Conservation (phyloP, 2,113 vertebrate genomes). For the Muscicapa adusta region DNA sequence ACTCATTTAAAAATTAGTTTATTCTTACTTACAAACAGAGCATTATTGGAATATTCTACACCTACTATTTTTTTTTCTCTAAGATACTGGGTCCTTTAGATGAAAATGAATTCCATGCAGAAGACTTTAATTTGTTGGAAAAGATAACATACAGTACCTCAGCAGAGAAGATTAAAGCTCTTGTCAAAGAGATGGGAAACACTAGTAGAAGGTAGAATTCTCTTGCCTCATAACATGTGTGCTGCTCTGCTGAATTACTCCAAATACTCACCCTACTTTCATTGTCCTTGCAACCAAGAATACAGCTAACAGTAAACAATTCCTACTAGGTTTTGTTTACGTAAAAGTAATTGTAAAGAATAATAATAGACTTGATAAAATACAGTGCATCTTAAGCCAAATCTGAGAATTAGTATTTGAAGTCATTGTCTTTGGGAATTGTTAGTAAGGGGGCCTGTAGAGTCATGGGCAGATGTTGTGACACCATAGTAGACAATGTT, state of each 20-base stretch:
- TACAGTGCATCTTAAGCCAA: neutral
- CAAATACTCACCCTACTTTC: neutral
- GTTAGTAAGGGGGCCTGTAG: neutral
- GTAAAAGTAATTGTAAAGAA: neutral
- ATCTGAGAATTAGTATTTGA: neutral
- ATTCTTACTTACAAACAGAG: neutral
- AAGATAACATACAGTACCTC: conserved; percentile 82
- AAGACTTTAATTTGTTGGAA: conserved; percentile 92
- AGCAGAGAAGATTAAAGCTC: conserved; percentile 82
- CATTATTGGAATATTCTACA: neutral
- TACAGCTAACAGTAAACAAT: neutral
- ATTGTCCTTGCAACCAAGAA: neutral
- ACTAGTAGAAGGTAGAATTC: conserved; percentile 70
- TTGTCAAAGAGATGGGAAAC: conserved; percentile 84
- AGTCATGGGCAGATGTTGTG: neutral
- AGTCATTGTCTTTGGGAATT: neutral
- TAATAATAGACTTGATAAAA: neutral
- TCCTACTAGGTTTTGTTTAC: neutral
- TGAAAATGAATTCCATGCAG: conserved; percentile 78
- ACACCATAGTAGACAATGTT: neutral
- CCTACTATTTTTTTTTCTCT: neutral
- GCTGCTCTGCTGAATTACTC: neutral
- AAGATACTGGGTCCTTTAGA: conserved; percentile 85
- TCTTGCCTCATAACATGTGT: neutral
- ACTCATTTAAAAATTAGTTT: neutral